Evolutionary conservation across 2,888 invertebrate species (phyloP).

Genomic region (Lasioglossum calceatum): DNA sequence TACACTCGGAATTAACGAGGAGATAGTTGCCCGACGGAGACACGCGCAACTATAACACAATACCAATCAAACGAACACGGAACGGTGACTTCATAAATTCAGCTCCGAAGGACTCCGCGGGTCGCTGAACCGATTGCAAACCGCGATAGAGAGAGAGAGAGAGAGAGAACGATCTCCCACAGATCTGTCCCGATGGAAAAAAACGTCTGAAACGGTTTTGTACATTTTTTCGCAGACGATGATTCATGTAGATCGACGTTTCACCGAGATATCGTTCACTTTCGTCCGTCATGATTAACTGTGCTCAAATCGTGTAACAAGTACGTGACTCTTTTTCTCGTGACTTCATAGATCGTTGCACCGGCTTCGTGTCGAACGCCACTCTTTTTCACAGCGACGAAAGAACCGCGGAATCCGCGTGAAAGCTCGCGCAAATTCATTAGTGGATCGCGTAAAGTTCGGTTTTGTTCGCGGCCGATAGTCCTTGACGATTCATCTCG

Average conservation of each 20-base stretch:
- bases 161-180: not conserved
- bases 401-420: constrained; percentile 41
- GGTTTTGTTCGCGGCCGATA: constrained; percentile 43
- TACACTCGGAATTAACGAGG: constrained; percentile 6
- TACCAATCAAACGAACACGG: not conserved
- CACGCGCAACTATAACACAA: constrained; percentile 10
- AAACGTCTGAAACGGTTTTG: not conserved
- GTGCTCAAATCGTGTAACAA: not conserved
- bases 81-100: not conserved
- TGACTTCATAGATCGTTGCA: constrained; percentile 24
- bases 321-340: constrained; percentile 13
- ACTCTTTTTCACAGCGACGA: not conserved
- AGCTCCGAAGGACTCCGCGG: not conserved
- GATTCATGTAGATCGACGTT: constrained; percentile 5
- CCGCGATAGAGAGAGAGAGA: not conserved
- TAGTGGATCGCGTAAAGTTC: constrained; percentile 35
- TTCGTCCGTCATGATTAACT: constrained; percentile 4
- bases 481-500: constrained; percentile 39
- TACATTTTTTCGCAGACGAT: not conserved
- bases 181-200: not conserved
- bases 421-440: constrained; percentile 55
- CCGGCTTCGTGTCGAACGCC: not conserved
- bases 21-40: constrained; percentile 3
- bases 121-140: not conserved
- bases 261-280: constrained; percentile 11